phyloP scores from a whole-genome alignment of 1,140 invertebrate genomes.

The Drosophila hydei region DNA sequence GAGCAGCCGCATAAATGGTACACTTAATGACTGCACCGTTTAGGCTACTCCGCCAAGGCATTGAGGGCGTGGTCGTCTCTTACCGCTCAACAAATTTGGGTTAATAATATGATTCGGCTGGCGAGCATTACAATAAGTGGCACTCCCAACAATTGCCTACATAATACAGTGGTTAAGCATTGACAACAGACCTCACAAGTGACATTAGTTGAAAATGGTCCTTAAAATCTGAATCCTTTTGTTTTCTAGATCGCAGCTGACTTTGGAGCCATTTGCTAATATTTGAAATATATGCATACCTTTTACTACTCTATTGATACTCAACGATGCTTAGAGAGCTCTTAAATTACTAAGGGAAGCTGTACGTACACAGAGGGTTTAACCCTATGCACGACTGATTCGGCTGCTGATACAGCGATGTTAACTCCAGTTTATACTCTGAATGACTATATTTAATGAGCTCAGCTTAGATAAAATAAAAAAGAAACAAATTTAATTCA shows the following conservation, averaged over 20 bases:
- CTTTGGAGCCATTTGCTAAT: too few relatives aligned
- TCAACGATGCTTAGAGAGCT: too few relatives aligned
- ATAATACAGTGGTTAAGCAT: constrained; percentile 2
- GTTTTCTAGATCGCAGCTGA: too few relatives aligned
- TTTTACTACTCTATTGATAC: too few relatives aligned
- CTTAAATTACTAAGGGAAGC: too few relatives aligned
- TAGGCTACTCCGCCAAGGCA: constrained; percentile 9
- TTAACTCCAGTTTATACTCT: too few relatives aligned
- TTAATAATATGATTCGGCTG: constrained; percentile 65
- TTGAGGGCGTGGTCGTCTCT: constrained; percentile 13
- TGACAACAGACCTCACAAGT: not conserved
- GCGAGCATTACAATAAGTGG: constrained; percentile 62
- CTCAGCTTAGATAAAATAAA: not conserved
- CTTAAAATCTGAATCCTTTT: too few relatives aligned
- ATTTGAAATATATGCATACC: too few relatives aligned
- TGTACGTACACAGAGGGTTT: too few relatives aligned
- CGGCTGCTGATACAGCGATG: too few relatives aligned
- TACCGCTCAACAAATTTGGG: constrained; percentile 21
- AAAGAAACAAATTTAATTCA: not conserved
- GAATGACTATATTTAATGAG: not conserved
- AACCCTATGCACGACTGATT: too few relatives aligned
- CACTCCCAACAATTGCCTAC: constrained; percentile 22
- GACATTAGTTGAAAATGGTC: not conserved
- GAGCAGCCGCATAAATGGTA: constrained; percentile 44
- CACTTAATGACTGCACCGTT: constrained; percentile 47